Evolutionary conservation across 2,888 invertebrate genomes (phyloP), one percentile per base, ranked within the genome.

Genomic region (Acleris holmiana): DNA sequence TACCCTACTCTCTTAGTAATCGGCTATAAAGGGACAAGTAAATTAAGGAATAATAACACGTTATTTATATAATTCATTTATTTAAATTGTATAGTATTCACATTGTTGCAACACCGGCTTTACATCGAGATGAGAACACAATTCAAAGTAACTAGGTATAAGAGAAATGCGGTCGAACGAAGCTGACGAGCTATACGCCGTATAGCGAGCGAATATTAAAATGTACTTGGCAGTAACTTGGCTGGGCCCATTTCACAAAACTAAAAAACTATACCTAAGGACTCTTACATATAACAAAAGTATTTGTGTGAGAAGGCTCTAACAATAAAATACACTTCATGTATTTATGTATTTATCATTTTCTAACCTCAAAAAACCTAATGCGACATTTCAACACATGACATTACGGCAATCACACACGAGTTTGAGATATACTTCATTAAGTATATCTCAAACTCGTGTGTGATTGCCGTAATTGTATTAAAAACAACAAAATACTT

Each of bases 51-150:
- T n/a, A 48, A 53, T 59, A 41, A 53, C 53, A 64, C 58, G 15
- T 8, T 0, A 19, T 89, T 91, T 91, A 90, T 91, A 91, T 91
- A 91, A 91, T 91, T 91, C 90, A 91, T 92, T 92, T 92, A 92
- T 92, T 92, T 89, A 86, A 91, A 89, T 88, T 88, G 87, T 89
- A 89, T 88, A 89, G 85, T 91, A 91, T 92, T 91, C 92, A 92
- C 91, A 92, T 89, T 85, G 85, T 87, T 82, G 88, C 90, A 91
- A 89, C 90, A 84, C 82, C 83, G 85, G 88, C 88, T 79, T 85
- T 84, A 88, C 84, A 86, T 89, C 84, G 89, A 90, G 90, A 89
- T 88, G 89, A 88, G 88, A 91, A 92, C 90, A 91, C 90, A 90
- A 83, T 84, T 83, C 85, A 87, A 86, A 83, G 76, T 77, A 83